A percentile compares a stretch with the other conserved stretches of the same genome.
These are phyloP conservation scores for Zonitis immaculata DNA, from an alignment of 2,888 invertebrate genomes.

Conservation along the genomic window DNA sequence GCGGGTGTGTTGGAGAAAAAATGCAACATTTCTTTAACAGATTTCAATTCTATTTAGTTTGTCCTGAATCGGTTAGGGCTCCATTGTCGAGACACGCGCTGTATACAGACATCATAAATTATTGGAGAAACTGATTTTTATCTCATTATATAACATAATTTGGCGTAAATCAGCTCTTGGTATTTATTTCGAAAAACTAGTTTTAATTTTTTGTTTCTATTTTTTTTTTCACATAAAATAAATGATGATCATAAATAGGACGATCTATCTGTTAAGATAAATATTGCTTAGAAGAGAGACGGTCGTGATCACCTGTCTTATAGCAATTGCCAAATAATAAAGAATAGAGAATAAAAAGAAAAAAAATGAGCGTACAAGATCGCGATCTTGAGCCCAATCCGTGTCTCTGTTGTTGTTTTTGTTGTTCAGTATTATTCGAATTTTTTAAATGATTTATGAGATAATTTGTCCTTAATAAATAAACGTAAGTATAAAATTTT, in stretches of 20 bases:
- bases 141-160: background rate
- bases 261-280: slow-evolving; percentile 12
- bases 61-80: no score
- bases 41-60: no score
- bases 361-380: slow-evolving; percentile 22
- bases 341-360: slow-evolving; percentile 14
- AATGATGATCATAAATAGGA: slow-evolving; percentile 7
- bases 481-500: no score
- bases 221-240: background rate
- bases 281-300: slow-evolving; percentile 21
- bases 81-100: no score
- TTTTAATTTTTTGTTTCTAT: no score
- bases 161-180: background rate
- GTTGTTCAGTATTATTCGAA: slow-evolving; percentile 14
- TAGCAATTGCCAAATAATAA: slow-evolving; percentile 24
- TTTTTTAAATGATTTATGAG: slow-evolving; percentile 7
- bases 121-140: no score
- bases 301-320: slow-evolving; percentile 23
- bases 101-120: no score
- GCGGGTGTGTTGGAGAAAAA: no score
- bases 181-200: no score
- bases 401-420: no score
- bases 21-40: no score
- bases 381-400: slow-evolving; percentile 20
- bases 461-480: background rate